Evolutionary conservation across 2,797 vertebrate species (phyloP), one percentile per base, ranked within the genome.

Genomic region (Zenarchopterus dispar): DNA sequence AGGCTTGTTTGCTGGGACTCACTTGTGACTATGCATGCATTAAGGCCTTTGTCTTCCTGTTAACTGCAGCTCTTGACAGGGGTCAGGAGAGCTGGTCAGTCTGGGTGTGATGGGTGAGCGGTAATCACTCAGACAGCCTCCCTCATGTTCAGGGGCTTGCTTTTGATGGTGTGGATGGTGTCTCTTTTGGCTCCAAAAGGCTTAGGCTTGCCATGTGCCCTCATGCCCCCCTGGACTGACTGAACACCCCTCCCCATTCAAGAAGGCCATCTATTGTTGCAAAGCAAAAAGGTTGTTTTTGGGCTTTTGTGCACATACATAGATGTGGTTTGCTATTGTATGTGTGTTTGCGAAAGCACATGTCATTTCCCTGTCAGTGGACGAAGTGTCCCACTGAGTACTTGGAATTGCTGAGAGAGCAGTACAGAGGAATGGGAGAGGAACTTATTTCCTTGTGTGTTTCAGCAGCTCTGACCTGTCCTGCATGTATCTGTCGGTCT

Each of bases 181-280:
- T 80, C 76, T 84, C 78, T 68, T 23, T 67, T 69, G 77, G 74
- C 86, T 88, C 84, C 74, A 77, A 67, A 78, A 63, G 67, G 82
- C 77, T 90, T 70, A 81, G 56, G 61, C 53, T 61, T 69, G 15
- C 65, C 67, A 42, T 78, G 55, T 66, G 68, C 43, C 73, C 69
- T 46, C 26, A 16, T 62, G 65, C 72, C 78, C 65, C 65, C 65
- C 75, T 54, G 44, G 62, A 62, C 33, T 45, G 53, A 62, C 50
- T 44, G 22, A 73, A 62, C 45, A 56, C 41, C 66, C 72, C 59
- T 39, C 36, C 5, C 62, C 53, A 31, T 57, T 63, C 31, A 60
- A 75, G 77, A 68, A 82, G 77, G 55, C 50, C 22, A 28, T 15
- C 67, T 75, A 49, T 86, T 87, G 78, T 86, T 82, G 41, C 56